These are phyloP conservation scores for Hydropsyche tenuis DNA, from an alignment of 1,140 invertebrate species.

Conservation along the genomic window DNA sequence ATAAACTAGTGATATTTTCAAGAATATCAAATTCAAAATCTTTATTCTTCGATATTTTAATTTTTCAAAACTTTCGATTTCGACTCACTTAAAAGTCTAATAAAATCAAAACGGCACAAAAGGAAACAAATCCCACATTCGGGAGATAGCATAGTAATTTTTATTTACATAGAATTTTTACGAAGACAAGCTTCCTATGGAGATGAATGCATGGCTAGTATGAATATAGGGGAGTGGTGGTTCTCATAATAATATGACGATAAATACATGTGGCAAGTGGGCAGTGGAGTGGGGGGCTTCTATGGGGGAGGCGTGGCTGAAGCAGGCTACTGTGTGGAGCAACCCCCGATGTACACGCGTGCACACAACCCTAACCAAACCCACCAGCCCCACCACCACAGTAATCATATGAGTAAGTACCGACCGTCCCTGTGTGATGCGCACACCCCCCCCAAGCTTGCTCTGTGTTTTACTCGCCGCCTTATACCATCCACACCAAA, in stretches of 20 bases:
- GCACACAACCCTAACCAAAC: slow-evolving; percentile 62
- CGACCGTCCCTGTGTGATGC: slow-evolving; percentile 36
- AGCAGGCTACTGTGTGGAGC: slow-evolving; percentile 56
- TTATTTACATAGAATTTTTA: neutral
- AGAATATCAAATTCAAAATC: slow-evolving; percentile 3
- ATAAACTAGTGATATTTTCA: no score
- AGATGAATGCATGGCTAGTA: slow-evolving; percentile 22
- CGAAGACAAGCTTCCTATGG: neutral
- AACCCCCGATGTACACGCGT: slow-evolving; percentile 65
- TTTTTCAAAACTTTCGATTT: no score
- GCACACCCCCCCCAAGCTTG: slow-evolving; percentile 21
- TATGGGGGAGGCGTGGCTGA: slow-evolving; percentile 60
- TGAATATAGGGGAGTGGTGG: slow-evolving; percentile 37
- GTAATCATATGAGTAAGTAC: slow-evolving; percentile 52
- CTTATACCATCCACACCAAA: slow-evolving; percentile 26
- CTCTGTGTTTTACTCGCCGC: slow-evolving; percentile 35
- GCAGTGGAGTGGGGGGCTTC: slow-evolving; percentile 61
- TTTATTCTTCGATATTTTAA: no score
- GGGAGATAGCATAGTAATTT: neutral
- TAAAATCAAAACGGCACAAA: neutral
- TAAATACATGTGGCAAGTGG: slow-evolving; percentile 49
- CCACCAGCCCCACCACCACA: slow-evolving; percentile 57
- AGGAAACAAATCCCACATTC: neutral
- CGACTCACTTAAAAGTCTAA: no score
- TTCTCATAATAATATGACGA: slow-evolving; percentile 49